Base-by-base conservation (phyloP, 2,888 invertebrate genomes). In the Rutpela maculata region DNA sequence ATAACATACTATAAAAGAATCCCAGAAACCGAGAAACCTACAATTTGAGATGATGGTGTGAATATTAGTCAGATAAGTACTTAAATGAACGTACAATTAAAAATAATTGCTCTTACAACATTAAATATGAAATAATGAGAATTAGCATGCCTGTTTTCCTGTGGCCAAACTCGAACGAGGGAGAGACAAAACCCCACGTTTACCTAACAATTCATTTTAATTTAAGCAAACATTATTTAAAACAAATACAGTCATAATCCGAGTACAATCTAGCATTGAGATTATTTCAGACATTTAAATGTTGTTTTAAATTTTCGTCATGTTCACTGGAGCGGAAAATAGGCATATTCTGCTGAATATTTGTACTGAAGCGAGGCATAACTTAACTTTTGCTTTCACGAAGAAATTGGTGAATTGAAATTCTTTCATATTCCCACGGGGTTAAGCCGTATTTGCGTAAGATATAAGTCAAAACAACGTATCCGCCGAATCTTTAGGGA, bases 291-390 rank as follows among this genome's bases (percentile, higher is more conserved):
- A 62, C 62, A 55, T 31, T 50, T 72, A 72, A 63, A 59, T 63
- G 63, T 63, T 50, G 63, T 26, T 35, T 59, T 63, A 18, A 26
- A 50, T 26, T 55, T 62, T 63, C 19, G 63, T 63, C 43, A 63
- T 63, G 62, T 55, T 63, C 71, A 55, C 26, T 35, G 63, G 55
- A 72, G 71, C 71, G 35, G 71, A 72, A 72, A 72, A 72, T 72
- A 63, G 71, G 50, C 50, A 17, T 72, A 70, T 59, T 70, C 60
- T 38, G n/a, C 55, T 67, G 55, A 18, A 60, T 60, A 63, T 72
- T 72, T 69, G 26, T 38, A 57, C 22, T 26, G 18, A 1, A 15
- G 69, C 35, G 57, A 17, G 6, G 38, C 12, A 56, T 17, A 31
- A 17, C 18, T 69, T 59, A 18, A 22, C 66, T 18, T 55, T 22